phyloP scores from a whole-genome alignment of 2,113 vertebrate species.

The Xenus cinereus region DNA sequence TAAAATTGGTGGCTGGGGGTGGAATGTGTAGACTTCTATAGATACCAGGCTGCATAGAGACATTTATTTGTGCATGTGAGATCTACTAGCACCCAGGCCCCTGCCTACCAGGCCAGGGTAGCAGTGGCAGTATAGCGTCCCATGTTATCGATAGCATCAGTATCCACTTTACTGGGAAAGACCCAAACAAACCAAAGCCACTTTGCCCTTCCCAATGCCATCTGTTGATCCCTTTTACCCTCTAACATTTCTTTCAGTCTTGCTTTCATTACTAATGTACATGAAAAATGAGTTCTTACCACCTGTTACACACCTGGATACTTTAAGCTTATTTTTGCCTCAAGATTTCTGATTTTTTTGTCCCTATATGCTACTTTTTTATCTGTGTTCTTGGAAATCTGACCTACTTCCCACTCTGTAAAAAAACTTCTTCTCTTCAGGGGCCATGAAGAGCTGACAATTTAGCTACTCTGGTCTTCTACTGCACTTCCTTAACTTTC shows the following conservation, averaged over 20 bases:
- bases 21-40: background rate
- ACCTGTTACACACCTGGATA: background rate
- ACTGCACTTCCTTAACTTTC: background rate
- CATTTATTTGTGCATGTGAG: background rate
- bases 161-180: background rate
- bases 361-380: background rate
- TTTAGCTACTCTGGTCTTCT: background rate
- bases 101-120: background rate
- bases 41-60: background rate
- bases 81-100: background rate
- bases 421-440: background rate
- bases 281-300: background rate
- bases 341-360: background rate
- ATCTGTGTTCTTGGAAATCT: background rate
- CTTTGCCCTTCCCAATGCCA: background rate
- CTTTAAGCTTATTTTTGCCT: background rate
- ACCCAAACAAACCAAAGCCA: background rate
- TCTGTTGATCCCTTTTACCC: background rate
- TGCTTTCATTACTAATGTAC: background rate
- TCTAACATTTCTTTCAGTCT: background rate
- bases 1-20: background rate
- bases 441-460: background rate
- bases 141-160: background rate
- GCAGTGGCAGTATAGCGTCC: background rate
- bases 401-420: background rate